phyloP scores from a whole-genome alignment of 2,113 vertebrate genomes.

The Coregonus clupeaformis region DNA sequence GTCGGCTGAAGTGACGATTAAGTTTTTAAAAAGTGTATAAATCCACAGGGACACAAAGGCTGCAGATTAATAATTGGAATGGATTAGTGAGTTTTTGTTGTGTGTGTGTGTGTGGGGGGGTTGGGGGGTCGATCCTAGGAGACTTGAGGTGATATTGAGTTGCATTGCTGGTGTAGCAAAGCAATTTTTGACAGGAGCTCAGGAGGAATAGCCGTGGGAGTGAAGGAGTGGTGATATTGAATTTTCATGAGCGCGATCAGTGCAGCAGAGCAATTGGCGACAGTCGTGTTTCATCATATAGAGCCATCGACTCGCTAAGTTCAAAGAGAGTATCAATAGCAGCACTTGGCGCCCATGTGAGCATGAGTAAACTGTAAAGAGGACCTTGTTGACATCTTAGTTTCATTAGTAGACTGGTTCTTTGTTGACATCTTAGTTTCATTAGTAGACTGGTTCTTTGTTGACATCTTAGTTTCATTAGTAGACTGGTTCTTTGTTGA shows the following conservation, averaged over 20 bases:
- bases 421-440: too few relatives aligned
- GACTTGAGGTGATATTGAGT: slow-evolving; percentile 51
- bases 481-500: too few relatives aligned
- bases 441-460: too few relatives aligned
- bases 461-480: too few relatives aligned
- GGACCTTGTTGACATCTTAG: too few relatives aligned
- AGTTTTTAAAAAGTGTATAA: slow-evolving; percentile 31
- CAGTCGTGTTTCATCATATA: slow-evolving; percentile 27
- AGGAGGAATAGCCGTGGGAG: slow-evolving; percentile 43
- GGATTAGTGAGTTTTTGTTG: slow-evolving; percentile 47
- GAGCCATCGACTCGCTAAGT: slow-evolving; percentile 13
- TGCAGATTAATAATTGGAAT: slow-evolving; percentile 41
- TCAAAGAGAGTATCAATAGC: slow-evolving; percentile 22
- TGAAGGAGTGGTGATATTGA: slow-evolving; percentile 53
- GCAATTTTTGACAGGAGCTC: slow-evolving; percentile 55
- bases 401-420: too few relatives aligned
- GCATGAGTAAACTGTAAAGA: too few relatives aligned
- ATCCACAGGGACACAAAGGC: slow-evolving; percentile 29
- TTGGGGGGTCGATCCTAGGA: slow-evolving; percentile 23
- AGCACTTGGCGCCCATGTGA: slow-evolving; percentile 4
- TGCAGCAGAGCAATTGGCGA: slow-evolving; percentile 50
- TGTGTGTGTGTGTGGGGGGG: too few relatives aligned
- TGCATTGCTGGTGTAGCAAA: slow-evolving; percentile 33
- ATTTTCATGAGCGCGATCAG: slow-evolving; percentile 51
- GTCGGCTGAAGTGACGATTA: not conserved